Base-by-base conservation (phyloP, 2,113 vertebrate species). In the Zosterops hypoxanthus region DNA sequence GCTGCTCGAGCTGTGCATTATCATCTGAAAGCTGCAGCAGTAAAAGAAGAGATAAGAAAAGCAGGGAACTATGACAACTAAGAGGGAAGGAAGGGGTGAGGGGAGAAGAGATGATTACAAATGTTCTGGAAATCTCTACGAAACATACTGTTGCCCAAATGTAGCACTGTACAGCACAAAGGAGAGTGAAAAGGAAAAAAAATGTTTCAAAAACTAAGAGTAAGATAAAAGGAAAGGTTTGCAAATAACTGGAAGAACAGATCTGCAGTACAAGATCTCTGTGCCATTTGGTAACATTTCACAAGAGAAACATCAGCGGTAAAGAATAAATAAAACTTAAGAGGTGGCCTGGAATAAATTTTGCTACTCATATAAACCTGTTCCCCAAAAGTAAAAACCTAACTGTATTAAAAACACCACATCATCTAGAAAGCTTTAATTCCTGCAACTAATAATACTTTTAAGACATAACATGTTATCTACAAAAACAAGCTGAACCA, bases 51-150 rank as follows among this genome's bases (percentile, higher is more conserved):
- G 95, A 93, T 81, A 96, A 94, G 95, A 93, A 93, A 93, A 96
- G 90, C 94, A 72, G 90, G 94, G 73, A 96, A 71, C 94, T 94
- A 94, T 92, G 94, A 95, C 94, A 96, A 88, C 93, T 87, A 81
- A 81, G 68, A 70, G 63, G 63, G 78, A 84, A 72, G 61, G 66
- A 69, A 87, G 39, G 71, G 55, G 13, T 70, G 49, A 33, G 39
- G 44, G 46, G 34, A 39, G 39, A 69, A 14, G 20, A 57, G 49
- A 82, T n/a, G 41, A 89, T 63, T 89, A 66, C 50, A 65, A 81
- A 44, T 18, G 50, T 92, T 95, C 91, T 94, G 42, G 87, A 92
- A 95, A 76, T 42, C 76, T 87, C 87, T 63, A 3, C 15, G 75
- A 87, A 55, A 50, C 75, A 87, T 29, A 65, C 12, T 44, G 75